These are phyloP conservation scores for Hemicrepidius hirtus DNA, from an alignment of 2,888 invertebrate genomes.

Conservation along the genomic window DNA sequence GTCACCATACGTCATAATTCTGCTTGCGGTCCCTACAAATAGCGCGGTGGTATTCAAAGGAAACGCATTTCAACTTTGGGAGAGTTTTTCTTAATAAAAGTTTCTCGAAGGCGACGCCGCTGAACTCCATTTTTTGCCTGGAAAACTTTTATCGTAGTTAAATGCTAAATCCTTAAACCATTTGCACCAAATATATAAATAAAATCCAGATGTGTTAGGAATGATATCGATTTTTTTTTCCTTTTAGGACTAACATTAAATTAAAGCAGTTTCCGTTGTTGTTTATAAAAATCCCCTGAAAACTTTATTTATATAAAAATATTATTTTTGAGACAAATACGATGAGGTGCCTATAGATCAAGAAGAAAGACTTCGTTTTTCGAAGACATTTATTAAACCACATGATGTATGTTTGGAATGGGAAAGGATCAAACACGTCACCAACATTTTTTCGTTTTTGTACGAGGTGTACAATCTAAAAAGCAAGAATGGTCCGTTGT, in stretches of 20 bases:
- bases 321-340: too few relatives aligned
- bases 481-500: slow-evolving; percentile 18
- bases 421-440: slow-evolving; percentile 9
- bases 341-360: too few relatives aligned
- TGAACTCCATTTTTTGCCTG: slow-evolving; percentile 12
- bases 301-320: too few relatives aligned
- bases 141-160: slow-evolving; percentile 1
- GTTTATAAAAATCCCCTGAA: too few relatives aligned
- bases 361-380: too few relatives aligned
- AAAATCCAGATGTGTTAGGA: background rate
- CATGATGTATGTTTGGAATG: background rate
- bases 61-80: slow-evolving; percentile 28
- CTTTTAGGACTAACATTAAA: too few relatives aligned
- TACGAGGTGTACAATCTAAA: slow-evolving; percentile 14
- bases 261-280: too few relatives aligned
- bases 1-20: slow-evolving; percentile 50
- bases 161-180: background rate
- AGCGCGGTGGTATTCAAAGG: slow-evolving; percentile 28
- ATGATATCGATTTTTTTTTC: too few relatives aligned
- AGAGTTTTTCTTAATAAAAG: slow-evolving; percentile 31
- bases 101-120: slow-evolving; percentile 8
- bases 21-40: slow-evolving; percentile 25
- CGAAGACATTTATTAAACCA: too few relatives aligned
- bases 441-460: slow-evolving; percentile 1
- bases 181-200: background rate